These are phyloP conservation scores for Orthonyx spaldingii DNA, from an alignment of 2,113 vertebrate species.

Conservation along the genomic window DNA sequence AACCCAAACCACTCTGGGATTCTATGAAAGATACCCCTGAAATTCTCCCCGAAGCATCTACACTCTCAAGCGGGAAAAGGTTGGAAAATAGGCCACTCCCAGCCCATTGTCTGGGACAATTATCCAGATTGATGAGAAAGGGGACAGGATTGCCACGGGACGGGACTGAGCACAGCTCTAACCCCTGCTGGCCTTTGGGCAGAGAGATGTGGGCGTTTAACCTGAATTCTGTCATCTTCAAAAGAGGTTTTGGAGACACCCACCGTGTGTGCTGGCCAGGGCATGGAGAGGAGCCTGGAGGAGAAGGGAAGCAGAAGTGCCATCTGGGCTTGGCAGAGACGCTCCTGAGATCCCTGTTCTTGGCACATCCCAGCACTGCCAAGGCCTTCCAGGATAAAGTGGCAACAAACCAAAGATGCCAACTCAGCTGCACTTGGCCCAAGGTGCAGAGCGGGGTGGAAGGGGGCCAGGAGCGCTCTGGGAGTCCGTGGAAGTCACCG, in stretches of 20 bases:
- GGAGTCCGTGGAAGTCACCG: neutral
- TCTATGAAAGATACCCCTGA: neutral
- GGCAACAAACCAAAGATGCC: neutral
- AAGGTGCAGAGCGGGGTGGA: neutral
- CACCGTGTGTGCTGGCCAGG: neutral
- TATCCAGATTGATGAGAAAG: neutral
- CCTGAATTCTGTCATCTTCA: neutral
- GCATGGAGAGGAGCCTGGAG: neutral
- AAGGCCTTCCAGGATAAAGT: constrained; percentile 43
- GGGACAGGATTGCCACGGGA: neutral
- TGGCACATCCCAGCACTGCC: neutral
- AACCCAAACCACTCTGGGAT: neutral
- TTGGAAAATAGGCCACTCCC: no score
- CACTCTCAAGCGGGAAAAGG: neutral
- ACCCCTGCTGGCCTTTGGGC: neutral
- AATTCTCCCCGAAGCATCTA: neutral
- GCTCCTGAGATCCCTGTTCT: neutral
- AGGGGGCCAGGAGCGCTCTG: neutral
- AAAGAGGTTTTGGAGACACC: neutral
- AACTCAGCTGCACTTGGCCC: neutral
- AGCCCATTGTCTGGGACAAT: no score
- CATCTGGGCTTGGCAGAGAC: constrained; percentile 30
- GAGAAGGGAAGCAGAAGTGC: neutral
- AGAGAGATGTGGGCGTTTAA: neutral
- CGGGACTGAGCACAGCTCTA: neutral